phyloP scores from a whole-genome alignment of 2,797 vertebrate genomes.

The Bothrops alternatus region DNA sequence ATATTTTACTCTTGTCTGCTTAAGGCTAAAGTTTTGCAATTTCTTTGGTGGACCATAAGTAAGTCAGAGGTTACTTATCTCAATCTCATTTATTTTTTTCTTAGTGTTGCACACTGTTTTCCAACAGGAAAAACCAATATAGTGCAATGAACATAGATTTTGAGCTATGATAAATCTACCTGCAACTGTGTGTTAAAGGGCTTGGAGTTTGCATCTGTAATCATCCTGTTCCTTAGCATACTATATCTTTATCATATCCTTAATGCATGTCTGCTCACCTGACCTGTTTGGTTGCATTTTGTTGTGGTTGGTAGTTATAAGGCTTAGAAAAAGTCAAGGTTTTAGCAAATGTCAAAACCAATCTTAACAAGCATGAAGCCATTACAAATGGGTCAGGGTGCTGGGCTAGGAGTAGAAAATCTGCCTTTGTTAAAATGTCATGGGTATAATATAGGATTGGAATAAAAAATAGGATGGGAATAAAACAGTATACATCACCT shows the following conservation, averaged over 20 bases:
- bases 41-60: not conserved
- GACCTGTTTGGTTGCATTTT: not conserved
- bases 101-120: not conserved
- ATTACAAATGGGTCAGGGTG: not conserved
- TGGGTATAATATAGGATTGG: not conserved
- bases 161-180: not conserved
- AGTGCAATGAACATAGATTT: not conserved
- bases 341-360: not conserved
- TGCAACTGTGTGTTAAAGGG: not conserved
- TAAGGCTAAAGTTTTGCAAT: not conserved
- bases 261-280: not conserved
- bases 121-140: not conserved
- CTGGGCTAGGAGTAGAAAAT: not conserved
- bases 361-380: not conserved
- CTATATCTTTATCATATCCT: not conserved
- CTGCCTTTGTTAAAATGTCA: not conserved
- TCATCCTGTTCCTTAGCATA: not conserved
- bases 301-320: not conserved
- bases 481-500: not conserved
- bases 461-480: not conserved
- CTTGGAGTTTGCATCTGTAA: not conserved
- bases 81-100: not conserved
- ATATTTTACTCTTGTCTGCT: not conserved
- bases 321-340: not conserved
- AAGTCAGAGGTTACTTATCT: not conserved